These are phyloP conservation scores for Tetragonula clypearis DNA, from an alignment of 1,140 invertebrate species.

Conservation along the genomic window DNA sequence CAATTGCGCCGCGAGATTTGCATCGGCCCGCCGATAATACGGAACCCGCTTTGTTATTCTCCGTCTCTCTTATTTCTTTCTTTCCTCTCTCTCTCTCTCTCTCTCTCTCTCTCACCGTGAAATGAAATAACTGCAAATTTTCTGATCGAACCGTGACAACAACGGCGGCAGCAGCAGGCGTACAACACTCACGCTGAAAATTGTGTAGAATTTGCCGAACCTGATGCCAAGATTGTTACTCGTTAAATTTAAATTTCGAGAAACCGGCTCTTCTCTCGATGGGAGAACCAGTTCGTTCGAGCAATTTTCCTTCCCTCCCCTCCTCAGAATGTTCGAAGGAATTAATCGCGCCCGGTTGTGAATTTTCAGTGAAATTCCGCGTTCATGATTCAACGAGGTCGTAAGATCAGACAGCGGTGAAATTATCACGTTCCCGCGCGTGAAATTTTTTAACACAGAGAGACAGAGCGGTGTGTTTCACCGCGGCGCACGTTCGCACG, in stretches of 20 bases:
- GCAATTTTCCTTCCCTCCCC: not conserved
- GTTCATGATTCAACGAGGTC: not conserved
- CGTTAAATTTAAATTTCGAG: too few relatives aligned
- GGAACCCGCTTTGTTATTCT: not conserved
- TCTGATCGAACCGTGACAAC: not conserved
- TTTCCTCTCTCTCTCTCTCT: not conserved
- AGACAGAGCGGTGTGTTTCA: not conserved
- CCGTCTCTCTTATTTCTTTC: not conserved
- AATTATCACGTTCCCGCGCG: not conserved
- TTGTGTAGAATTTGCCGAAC: not conserved
- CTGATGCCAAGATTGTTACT: too few relatives aligned
- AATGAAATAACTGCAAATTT: not conserved
- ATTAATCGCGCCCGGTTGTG: not conserved
- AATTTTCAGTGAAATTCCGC: not conserved
- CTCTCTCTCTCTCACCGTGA: too few relatives aligned
- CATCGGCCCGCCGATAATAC: conserved; percentile 39
- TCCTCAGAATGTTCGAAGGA: not conserved
- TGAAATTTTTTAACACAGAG: not conserved
- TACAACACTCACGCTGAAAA: not conserved
- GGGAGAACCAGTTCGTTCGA: not conserved
- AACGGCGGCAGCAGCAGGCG: not conserved
- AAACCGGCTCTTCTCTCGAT: too few relatives aligned
- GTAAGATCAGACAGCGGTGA: not conserved
- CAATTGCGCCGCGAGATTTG: conserved; percentile 47
- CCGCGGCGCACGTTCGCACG: too few relatives aligned